Base-by-base conservation (phyloP, 1,140 invertebrate species). In the Cepaea nemoralis region DNA sequence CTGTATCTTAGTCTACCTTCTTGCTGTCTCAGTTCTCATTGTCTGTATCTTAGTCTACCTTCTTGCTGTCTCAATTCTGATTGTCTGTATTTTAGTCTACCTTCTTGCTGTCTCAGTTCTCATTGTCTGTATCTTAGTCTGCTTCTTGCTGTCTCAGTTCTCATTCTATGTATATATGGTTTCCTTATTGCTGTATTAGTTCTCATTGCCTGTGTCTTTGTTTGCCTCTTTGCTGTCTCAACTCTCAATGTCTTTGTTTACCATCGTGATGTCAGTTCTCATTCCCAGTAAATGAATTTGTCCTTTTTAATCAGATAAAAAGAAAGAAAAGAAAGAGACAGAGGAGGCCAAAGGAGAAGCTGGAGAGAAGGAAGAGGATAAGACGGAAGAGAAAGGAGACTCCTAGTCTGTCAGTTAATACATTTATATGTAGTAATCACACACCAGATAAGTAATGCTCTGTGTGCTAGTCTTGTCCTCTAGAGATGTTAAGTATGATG, bases 321-420 rank as follows among this genome's bases (percentile, higher is more conserved):
- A 71, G 35, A 42, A 39, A 24, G 69, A 71, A 40, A 42, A 71
- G 69, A 42, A 71, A 22, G 69, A 71, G 37, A 42, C 35, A 27
- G 69, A 71, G 37, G 69, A 39, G 19, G 37, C 6, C 8, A 42
- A 71, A 31, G 69, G 16, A 42, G 69, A 71, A 3, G 24, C 22
- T 40, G 69, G 24, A 39, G 69, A 71, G 22, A 71, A 71, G 1
- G 69, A n/a, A 1, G 69, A 71, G 40, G 69, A 39, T 10, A 71
- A 71, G 27, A 31, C 8, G 24, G 37, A 69, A 39, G 67, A 69
- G 69, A 71, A 71, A 40, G 19, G 6, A 22, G 40, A 71, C 24
- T 71, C 59, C 8, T 63, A 31, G 16, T 16, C n/a, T 63, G 2
- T 6, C 1, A 63, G 59, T 63, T 12, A 22, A 3, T 63, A 31